phyloP scores from a whole-genome alignment of 2,113 vertebrate species.

The Elaphurus davidianus region DNA sequence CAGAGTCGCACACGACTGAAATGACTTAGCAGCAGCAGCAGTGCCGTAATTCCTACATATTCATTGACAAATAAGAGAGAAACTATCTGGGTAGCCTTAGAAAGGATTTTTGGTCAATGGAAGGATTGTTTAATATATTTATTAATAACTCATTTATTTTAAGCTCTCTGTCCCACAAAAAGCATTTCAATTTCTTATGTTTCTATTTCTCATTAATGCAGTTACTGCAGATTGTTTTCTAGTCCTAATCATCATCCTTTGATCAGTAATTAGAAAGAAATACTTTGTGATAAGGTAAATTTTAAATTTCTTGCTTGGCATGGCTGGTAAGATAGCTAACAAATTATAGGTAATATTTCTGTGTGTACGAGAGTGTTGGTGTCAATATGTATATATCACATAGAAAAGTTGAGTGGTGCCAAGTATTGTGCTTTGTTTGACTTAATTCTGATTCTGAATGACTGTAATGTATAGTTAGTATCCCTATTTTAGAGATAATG shows the following conservation, averaged over 20 bases:
- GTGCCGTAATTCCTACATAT: background rate
- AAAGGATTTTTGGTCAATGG: conserved; percentile 13
- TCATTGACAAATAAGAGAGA: background rate
- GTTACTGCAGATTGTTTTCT: background rate
- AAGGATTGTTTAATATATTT: background rate
- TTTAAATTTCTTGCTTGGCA: background rate
- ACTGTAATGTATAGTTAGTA: background rate
- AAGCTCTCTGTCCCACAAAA: background rate
- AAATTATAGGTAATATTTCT: background rate
- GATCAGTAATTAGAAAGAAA: background rate
- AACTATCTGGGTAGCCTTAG: background rate
- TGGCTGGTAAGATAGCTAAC: background rate
- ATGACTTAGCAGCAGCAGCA: too few species aligned
- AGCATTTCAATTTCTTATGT: background rate
- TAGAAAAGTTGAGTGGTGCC: background rate
- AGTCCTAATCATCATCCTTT: background rate
- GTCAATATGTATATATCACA: background rate
- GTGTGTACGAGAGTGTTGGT: background rate
- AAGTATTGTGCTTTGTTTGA: background rate
- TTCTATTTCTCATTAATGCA: background rate
- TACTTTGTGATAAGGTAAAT: background rate
- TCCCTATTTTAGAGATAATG: background rate
- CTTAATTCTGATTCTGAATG: conserved; percentile 28
- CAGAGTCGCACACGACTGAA: too few species aligned
- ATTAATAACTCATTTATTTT: conserved; percentile 18